These are phyloP conservation scores for Isaurus tuberculatus DNA, from an alignment of 92 coral and sea anemone genomes.

Conservation along the genomic window DNA sequence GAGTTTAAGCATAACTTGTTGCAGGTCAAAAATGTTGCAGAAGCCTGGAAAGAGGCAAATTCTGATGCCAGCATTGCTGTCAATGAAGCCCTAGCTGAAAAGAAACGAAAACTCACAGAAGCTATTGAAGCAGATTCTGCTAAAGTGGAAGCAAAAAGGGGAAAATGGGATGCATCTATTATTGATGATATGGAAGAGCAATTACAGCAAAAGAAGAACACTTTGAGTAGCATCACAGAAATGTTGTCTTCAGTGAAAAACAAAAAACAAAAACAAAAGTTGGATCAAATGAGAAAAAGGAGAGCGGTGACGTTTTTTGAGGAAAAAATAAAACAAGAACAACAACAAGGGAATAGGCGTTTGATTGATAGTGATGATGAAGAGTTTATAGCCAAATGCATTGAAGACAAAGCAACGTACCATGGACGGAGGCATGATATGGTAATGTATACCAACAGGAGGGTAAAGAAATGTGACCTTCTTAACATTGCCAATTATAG, in stretches of 20 bases:
- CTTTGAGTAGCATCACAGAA: constrained; percentile 12
- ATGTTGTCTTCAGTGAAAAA: neutral
- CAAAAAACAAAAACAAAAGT: constrained; percentile 16
- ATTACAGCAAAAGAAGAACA: constrained; percentile 41
- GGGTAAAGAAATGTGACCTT: constrained; percentile 56
- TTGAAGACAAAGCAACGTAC: constrained; percentile 16
- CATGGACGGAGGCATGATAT: constrained; percentile 18
- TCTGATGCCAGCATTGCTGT: constrained; percentile 5
- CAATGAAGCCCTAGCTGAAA: neutral
- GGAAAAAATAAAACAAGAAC: neutral
- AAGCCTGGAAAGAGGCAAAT: constrained; percentile 40
- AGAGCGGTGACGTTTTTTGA: constrained; percentile 1
- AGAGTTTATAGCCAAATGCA: constrained; percentile 10
- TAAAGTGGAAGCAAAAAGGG: constrained; percentile 31
- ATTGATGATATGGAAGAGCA: constrained; percentile 46
- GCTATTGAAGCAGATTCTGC: constrained; percentile 25
- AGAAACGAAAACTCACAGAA: constrained; percentile 15
- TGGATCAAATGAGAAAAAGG: constrained; percentile 36
- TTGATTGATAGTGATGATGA: constrained; percentile 19
- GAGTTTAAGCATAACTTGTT: constrained; percentile 13
- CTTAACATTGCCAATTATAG: constrained; percentile 55
- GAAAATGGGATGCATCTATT: constrained; percentile 26
- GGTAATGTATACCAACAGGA: constrained; percentile 30
- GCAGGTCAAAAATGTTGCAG: constrained; percentile 30
- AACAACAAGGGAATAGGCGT: constrained; percentile 6